Base-by-base conservation (phyloP, 37 sponge, comb jelly and placozoan genomes). In the Crambe crambe region DNA sequence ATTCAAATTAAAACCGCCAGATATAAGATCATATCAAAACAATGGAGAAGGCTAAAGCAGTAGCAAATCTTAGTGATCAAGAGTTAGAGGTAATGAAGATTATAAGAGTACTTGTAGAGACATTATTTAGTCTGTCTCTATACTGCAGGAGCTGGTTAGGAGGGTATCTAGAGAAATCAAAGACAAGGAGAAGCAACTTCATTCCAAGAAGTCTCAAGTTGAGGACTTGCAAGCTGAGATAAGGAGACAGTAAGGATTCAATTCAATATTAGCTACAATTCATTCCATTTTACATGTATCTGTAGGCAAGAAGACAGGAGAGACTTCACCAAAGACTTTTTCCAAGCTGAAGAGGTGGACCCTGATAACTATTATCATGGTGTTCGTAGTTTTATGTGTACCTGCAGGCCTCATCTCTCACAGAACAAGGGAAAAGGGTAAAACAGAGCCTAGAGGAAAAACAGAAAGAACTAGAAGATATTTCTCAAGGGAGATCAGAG, bases 331-430 rank as follows among this genome's bases (percentile, higher is more conserved):
- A 38, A 27, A 10, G 2, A 43, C 47, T 18, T 78, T 18, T 20
- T 40, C 23, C 47, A 62, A 23, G 67, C 58, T 37, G 62, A 76
- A n/a, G 62, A 76, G 41, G 73, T 42, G 36, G 43, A 54, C 12
- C 17, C 25, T 2, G 9, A 34, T 38, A 27, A 8, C 38, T n/a
- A n/a, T n/a, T n/a, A n/a, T 47, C 6, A 47, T 6, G 51, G 51
- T 6, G 6, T 47, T 15, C 12, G 51, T 47, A 47, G 51, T 47
- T 47, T 47, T 6, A 47, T 6, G 51, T 47, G 51, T 47, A 12
- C 51, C 6, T 15, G 12, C 34, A 76, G 76, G 76, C 62, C 23
- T 58, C 60, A 2, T 1, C 37, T 18, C 41, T 76, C 8, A 37
- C 59, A 10, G 62, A 58, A 3, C 38, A 76, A 3, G 15, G n/a